Base-by-base conservation (phyloP, 2,113 vertebrate species). In the Hucho hucho region DNA sequence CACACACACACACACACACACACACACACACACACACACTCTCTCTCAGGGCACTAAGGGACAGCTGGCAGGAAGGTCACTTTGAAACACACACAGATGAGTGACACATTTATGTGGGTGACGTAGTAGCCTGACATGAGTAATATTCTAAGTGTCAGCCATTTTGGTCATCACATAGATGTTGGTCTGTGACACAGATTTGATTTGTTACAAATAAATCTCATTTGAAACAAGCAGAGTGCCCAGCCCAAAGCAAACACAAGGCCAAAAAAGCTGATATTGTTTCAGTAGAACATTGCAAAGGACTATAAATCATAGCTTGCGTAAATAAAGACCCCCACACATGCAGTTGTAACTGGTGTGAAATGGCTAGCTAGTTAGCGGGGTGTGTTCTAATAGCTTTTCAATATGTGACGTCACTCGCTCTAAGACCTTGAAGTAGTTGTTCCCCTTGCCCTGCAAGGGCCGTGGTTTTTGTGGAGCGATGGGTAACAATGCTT, bases 21-120 rank as follows among this genome's bases (percentile, higher is more conserved):
- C 26, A 28, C 28, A 28, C 28, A 28, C 28, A 28, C 28, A 28
- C 28, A 28, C 28, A 28, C 28, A 28, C 28, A 28, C 28, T 2
- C 37, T 9, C 37, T 43, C 37, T 11, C 9, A 37, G 37, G 32
- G 16, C 56, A 49, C 25, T 29, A 12, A 59, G 24, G 22, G 69
- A 24, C 69, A 72, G 61, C 46, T 58, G 63, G 63, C 29, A n/a
- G 13, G 46, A 73, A 72, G 70, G 63, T 72, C 47, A 72, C 61
- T 32, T 77, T 72, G 63, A 76, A 22, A 65, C 24, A 25, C n/a
- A n/a, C 32, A n/a, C 37, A 24, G 37, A 28, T 25, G 11, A 65
- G 29, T 28, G 72, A 74, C 14, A 63, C 32, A 47, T 53, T 16
- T 37, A 66, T 67, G 18, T 67, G 6, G 22, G 63, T 64, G 63